Percentiles rank a stretch among this genome's conserved stretches.
Conservation (phyloP, 2,888 invertebrate species). For the Uloborus plumipes region DNA sequence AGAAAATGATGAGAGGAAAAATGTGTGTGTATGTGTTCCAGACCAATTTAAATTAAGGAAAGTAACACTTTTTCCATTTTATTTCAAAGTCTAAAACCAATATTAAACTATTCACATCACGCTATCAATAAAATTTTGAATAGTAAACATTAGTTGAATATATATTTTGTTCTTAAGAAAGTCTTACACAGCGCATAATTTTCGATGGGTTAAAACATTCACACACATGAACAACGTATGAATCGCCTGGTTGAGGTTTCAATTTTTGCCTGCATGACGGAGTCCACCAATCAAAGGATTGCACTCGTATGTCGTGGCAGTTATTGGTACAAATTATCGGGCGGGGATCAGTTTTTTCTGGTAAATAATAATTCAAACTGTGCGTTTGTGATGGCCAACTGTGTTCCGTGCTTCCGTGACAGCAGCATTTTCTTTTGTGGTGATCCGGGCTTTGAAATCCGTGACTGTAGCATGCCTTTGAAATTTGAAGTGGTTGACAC, state of each 20-base stretch:
- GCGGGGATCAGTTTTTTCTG: background rate
- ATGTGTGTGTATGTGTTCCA: no score
- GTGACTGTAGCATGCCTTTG: conserved; percentile 16
- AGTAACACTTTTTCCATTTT: no score
- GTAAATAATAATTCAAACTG: background rate
- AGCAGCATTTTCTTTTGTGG: conserved; percentile 5
- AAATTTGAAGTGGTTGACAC: background rate
- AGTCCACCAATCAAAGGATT: background rate
- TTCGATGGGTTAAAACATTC: conserved; percentile 19
- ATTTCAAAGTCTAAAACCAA: no score
- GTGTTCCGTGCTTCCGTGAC: conserved; percentile 9
- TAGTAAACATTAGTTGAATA: no score
- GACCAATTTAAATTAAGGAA: no score
- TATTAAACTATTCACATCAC: no score
- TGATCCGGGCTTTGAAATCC: conserved; percentile 6
- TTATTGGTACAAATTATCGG: background rate
- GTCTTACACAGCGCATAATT: conserved; percentile 1
- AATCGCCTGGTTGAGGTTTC: background rate
- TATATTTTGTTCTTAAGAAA: background rate
- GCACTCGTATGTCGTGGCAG: background rate
- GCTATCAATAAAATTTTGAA: no score
- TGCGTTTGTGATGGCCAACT: background rate
- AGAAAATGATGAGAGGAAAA: no score
- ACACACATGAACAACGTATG: conserved; percentile 17
- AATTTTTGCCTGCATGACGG: background rate